Evolutionary conservation across 2,113 vertebrate genomes (phyloP).

Genomic region (Albula glossodonta): DNA sequence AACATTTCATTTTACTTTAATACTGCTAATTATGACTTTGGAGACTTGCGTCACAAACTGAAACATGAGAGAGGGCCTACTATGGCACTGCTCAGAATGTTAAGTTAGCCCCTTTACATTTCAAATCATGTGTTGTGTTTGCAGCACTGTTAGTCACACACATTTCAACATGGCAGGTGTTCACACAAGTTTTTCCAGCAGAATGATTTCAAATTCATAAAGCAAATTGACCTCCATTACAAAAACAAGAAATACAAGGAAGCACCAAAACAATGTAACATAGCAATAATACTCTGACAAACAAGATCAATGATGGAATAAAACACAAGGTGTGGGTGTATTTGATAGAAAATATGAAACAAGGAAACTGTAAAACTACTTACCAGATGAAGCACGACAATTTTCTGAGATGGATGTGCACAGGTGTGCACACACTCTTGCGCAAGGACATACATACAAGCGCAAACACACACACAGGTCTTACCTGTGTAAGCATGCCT

Average conservation of each 20-base stretch:
- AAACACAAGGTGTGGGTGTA: not conserved
- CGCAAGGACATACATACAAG: not conserved
- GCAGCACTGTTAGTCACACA: not conserved
- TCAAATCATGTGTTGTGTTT: not conserved
- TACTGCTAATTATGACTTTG: not conserved
- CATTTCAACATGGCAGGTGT: not conserved
- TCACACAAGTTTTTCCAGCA: too few relatives aligned
- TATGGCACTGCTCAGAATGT: too few relatives aligned
- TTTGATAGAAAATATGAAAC: not conserved
- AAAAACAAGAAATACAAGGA: too few relatives aligned
- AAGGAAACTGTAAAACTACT: too few relatives aligned
- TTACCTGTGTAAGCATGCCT: slow-evolving; percentile 91
- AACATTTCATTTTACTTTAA: not conserved
- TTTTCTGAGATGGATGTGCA: not conserved
- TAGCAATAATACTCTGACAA: not conserved
- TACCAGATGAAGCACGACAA: too few relatives aligned
- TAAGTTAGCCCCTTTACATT: not conserved
- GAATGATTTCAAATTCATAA: too few relatives aligned
- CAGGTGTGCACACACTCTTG: not conserved
- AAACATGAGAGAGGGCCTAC: not conserved
- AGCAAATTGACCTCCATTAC: too few relatives aligned
- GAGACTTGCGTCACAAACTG: not conserved
- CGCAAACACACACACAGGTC: not conserved
- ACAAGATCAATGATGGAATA: not conserved
- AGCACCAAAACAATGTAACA: not conserved